Evolutionary conservation across 2,797 vertebrate genomes (phyloP), one percentile per base, ranked within the genome.

Genomic region (Phrynocephalus guinanensis): DNA sequence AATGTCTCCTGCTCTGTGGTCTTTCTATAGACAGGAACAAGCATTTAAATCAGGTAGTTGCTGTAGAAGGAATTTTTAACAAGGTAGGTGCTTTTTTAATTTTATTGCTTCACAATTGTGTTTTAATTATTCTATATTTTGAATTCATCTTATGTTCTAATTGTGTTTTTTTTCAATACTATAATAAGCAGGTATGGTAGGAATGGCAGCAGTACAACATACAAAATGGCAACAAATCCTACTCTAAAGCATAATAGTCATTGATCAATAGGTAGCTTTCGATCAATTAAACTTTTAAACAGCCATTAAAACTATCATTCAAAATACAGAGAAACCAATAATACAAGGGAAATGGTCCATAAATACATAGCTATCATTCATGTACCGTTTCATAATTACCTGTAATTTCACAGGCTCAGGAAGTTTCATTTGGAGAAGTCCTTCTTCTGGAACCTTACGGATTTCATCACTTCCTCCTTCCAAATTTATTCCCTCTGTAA

Each of bases 361-460:
- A 79, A 91, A 91, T 33, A 13, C 18, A 2, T 7, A 11, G 52
- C 52, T 15, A 90, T 26, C 1, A 52, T 10, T 0, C 6, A 44
- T 9, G 2, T 11, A 86, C 2, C 77, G 26, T 5, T 80, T 26
- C 5, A 66, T 26, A 13, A 6, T 91, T 95, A 99, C 98, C 98
- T 99, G 98, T 52, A 99, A 95, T 93, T 99, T 99, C 48, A 99
- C 98, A 3, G 98, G 98, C 92, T 99, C 98, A 0, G 98, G 98
- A 52, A 99, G 97, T 90, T 99, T 99, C 98, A 99, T 99, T 93
- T 99, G 98, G 84, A 99, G 96, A 70, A 99, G 96, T 22, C 98
- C 98, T 94, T 98, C 98, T 92, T 98, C 97, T 10, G 97, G 98
- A 15, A 97, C 91, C 86, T 95, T 96, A 13, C 92, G 95, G 88